Percentiles rank a stretch among this genome's conserved stretches.
Evolutionary conservation across 2,113 vertebrate genomes (phyloP).

Genomic region (Lophochroa leadbeateri): DNA sequence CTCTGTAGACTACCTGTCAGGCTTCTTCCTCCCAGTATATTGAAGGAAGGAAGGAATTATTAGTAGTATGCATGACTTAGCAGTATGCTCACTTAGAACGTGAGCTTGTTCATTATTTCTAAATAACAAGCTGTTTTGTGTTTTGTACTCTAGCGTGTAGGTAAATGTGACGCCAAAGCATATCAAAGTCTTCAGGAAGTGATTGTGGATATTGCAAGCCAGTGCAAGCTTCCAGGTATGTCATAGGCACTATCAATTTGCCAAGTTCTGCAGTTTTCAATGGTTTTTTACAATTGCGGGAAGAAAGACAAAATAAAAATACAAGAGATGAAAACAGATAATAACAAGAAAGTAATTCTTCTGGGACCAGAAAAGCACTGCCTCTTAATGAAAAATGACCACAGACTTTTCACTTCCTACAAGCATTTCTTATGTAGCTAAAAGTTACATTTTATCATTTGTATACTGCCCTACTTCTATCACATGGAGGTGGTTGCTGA

Average conservation of each 20-base stretch:
- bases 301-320: neutral
- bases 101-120: neutral
- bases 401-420: neutral
- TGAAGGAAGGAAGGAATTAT: neutral
- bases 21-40: neutral
- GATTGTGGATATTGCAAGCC: neutral
- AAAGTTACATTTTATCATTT: neutral
- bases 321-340: neutral
- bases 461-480: neutral
- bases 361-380: neutral
- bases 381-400: neutral
- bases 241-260: neutral
- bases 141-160: constrained; percentile 70
- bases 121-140: neutral
- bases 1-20: neutral
- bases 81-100: neutral
- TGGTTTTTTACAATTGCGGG: neutral
- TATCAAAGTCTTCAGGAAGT: neutral
- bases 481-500: neutral
- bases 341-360: neutral
- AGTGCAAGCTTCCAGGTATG: constrained; percentile 65
- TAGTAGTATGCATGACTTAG: neutral
- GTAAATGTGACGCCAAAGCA: constrained; percentile 65
- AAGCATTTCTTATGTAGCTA: neutral
- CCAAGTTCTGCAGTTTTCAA: neutral